Evolutionary conservation across 2,888 invertebrate genomes (phyloP), one percentile per base, ranked within the genome.

Genomic region (Brachyptera risi): DNA sequence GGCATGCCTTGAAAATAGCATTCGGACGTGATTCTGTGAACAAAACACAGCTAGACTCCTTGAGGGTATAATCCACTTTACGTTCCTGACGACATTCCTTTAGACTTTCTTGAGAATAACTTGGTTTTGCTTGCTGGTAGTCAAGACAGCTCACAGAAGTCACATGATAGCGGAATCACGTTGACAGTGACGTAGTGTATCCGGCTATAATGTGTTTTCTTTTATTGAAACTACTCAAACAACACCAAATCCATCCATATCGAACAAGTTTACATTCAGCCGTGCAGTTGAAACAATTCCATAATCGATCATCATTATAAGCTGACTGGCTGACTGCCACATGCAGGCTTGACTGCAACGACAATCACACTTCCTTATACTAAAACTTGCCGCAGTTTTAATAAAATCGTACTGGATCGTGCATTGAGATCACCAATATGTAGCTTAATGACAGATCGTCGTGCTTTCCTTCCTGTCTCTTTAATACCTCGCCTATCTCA

Each of bases 21-120:
- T 47, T 47, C 47, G 47, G 47, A 47, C 47, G 47, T 47, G 47
- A 21, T 47, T 47, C 47, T 21, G 9, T 47, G 47, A 47, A 47
- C 47, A 24, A 23, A 47, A 11, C 3, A 11, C 42, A 42, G 42
- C 17, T 15, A n/a, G n/a, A 49, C 27, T 51, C 37, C 54, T 54
- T 21, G 35, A 35, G 54, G 54, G 54, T 37, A 54, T 19, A 35
- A 54, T 54, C 54, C 54, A 35, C 37, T 54, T 54, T 54, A 37
- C 54, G 37, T 54, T 54, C 35, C 54, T 37, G 54, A 54, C 54
- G 54, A 54, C 54, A 54, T 54, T 54, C 54, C 54, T 23, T 13
- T 5, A 2, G 19, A 47, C 23, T 37, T 35, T 54, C 54, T 37
- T 19, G 54, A 37, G 37, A 23, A 54, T 51, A 51, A n/a, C 15